Base-by-base conservation (phyloP, 2,797 vertebrate species). In the Scarus forsteni region DNA sequence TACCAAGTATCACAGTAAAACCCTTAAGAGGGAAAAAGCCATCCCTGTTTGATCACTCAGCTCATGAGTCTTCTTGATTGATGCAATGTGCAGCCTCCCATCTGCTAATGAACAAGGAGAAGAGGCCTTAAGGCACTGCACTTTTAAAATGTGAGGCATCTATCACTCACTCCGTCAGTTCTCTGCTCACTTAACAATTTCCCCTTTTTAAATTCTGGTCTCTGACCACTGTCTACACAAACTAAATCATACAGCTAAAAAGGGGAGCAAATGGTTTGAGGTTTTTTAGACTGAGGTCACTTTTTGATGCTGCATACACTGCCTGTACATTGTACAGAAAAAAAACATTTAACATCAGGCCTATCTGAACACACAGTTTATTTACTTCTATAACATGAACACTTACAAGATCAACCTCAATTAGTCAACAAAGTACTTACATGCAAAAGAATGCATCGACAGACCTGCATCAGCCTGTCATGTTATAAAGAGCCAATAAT, bases 121-220 rank as follows among this genome's bases (percentile, higher is more conserved):
- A 49, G 49, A 54, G 44, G 77, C 75, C 71, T 92, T 89, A 62
- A 86, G 73, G 80, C 35, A 10, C 70, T 82, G 69, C 62, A 70
- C 77, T 80, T 76, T 75, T 66, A 87, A 88, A 59, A 79, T 89
- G 86, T 86, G 85, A 90, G 72, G 60, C 80, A 82, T 87, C 64
- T 78, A 87, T 90, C 89, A 90, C 64, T 63, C 73, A 61, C 66
- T 64, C 60, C 12, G 70, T 60, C 65, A 81, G 65, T 77, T 81
- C 76, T 72, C 43, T 67, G 60, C 73, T 84, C 78, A 68, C 61
- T 75, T 79, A 79, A 62, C 79, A 79, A 77, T 70, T 66, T 68
- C 64, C 75, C 73, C 48, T 68, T 56, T 80, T 73, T 81, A 65
- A 56, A 75, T 72, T 69, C 63, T 64, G 50, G 63, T 36, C 64